These are phyloP conservation scores for Eulemur mongoz DNA, from an alignment of 2,797 vertebrate species.

Conservation along the genomic window DNA sequence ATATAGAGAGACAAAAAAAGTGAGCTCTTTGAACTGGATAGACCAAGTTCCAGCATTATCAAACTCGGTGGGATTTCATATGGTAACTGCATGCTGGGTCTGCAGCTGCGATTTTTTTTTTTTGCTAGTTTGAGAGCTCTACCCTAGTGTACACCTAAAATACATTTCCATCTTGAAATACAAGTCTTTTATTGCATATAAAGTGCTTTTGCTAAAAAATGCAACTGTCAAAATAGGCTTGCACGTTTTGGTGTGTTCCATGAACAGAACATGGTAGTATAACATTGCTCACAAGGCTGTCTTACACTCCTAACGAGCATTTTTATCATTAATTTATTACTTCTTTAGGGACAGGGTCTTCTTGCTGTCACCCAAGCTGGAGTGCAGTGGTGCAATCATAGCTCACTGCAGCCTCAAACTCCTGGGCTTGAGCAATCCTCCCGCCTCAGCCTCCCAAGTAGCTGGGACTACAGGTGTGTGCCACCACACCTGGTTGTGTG, in stretches of 20 bases:
- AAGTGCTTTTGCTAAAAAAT: background rate
- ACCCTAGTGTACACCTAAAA: background rate
- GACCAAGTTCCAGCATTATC: background rate
- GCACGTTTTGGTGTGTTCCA: background rate
- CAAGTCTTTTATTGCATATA: background rate
- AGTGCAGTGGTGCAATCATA: no score
- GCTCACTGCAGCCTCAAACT: no score
- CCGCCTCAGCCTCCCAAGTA: no score
- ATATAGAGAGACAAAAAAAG: background rate
- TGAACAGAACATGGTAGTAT: background rate
- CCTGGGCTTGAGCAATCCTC: no score
- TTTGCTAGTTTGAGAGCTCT: background rate
- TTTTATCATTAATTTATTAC: no score
- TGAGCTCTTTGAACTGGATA: background rate
- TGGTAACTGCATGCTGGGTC: background rate
- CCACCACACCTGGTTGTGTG: no score
- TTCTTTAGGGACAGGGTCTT: no score
- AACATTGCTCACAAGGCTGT: background rate
- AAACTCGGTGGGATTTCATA: background rate
- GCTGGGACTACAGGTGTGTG: no score
- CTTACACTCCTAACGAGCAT: background rate
- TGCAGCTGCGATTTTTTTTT: background rate
- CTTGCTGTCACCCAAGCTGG: no score
- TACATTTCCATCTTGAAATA: background rate
- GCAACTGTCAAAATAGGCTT: background rate